A percentile compares a stretch with the other conserved stretches of the same genome.
phyloP scores from a whole-genome alignment of 2,888 invertebrate species.

The Coenonympha glycerion region DNA sequence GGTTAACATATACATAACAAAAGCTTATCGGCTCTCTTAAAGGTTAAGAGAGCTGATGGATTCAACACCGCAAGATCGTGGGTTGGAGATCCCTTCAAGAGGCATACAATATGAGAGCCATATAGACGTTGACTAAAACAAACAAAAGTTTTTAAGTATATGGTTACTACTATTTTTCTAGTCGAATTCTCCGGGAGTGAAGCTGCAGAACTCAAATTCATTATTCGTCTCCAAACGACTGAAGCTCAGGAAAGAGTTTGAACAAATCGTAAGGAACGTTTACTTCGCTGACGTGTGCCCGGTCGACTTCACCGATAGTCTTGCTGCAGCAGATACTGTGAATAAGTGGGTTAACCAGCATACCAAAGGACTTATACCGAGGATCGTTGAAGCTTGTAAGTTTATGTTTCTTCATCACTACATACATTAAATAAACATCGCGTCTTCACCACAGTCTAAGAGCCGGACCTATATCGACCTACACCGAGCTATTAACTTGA shows the following conservation, averaged over 20 bases:
- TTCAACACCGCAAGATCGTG: no score
- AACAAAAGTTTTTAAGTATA: background rate
- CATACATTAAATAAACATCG: no score
- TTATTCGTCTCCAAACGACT: slow-evolving; percentile 65
- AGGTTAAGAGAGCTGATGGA: no score
- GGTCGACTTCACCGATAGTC: slow-evolving; percentile 69
- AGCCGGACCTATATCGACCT: no score
- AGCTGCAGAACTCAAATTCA: slow-evolving; percentile 65
- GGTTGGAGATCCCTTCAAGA: no score
- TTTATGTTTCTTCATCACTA: no score
- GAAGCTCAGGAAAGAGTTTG: slow-evolving; percentile 59
- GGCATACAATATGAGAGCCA: no score
- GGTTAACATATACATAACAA: no score
- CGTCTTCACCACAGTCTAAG: no score
- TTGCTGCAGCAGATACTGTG: slow-evolving; percentile 58
- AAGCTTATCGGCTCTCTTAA: no score
- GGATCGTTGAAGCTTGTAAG: slow-evolving; percentile 72
- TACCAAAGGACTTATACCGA: slow-evolving; percentile 75
- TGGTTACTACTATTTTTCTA: slow-evolving; percentile 27
- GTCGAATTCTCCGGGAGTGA: slow-evolving; percentile 44
- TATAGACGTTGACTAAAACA: no score
- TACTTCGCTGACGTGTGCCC: slow-evolving; percentile 69
- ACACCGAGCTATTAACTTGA: no score
- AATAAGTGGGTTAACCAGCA: slow-evolving; percentile 77
- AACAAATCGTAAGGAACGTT: slow-evolving; percentile 49